A percentile compares a stretch with the other conserved stretches of the same genome.
These are phyloP conservation scores for Aphodius sticticus DNA, from an alignment of 2,888 invertebrate species.

Conservation along the genomic window DNA sequence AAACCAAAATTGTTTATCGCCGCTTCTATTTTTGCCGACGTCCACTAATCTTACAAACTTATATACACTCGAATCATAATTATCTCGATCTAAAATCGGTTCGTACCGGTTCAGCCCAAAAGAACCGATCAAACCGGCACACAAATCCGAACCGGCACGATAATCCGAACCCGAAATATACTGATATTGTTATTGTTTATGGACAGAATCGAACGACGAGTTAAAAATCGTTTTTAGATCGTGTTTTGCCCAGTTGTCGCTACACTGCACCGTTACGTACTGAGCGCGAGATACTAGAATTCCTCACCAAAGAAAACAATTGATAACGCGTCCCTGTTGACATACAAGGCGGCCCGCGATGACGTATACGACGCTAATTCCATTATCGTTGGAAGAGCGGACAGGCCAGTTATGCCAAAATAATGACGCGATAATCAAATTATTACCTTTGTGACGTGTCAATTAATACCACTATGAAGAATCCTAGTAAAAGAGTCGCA, in stretches of 20 bases:
- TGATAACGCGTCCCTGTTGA: background rate
- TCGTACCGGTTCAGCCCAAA: background rate
- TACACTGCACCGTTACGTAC: background rate
- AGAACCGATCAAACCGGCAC: background rate
- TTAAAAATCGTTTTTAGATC: background rate
- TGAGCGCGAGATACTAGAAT: constrained; percentile 4
- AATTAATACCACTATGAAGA: background rate
- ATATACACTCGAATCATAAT: background rate
- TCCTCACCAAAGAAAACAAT: background rate
- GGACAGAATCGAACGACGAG: background rate
- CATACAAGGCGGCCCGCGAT: background rate
- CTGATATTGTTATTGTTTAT: background rate
- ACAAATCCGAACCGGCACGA: background rate
- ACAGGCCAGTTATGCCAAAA: background rate
- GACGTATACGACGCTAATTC: background rate
- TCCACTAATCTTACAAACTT: background rate
- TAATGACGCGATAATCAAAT: constrained; percentile 4
- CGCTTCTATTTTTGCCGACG: background rate
- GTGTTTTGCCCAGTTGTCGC: background rate
- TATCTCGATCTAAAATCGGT: background rate
- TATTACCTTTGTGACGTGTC: background rate
- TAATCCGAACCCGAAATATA: background rate
- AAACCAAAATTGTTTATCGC: background rate
- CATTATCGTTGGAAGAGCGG: background rate
- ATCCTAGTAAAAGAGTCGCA: background rate